Percentiles rank a stretch among this genome's conserved stretches.
Evolutionary conservation across 1,140 invertebrate genomes (phyloP).

Genomic region (Eulimnadia texana): DNA sequence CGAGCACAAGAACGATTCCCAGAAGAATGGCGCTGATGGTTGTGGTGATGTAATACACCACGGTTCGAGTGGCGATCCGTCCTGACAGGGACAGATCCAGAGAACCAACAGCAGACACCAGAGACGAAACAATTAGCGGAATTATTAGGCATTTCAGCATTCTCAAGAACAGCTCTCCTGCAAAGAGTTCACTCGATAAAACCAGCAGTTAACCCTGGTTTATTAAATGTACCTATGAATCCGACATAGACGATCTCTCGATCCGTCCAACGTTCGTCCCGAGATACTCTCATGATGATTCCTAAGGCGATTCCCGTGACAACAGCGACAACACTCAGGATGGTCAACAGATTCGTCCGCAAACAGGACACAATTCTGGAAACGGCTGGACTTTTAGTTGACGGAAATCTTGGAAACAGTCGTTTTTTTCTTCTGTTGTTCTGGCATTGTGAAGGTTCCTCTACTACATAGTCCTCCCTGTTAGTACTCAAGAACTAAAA

Average conservation of each 20-base stretch:
- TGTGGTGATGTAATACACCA: constrained; percentile 80
- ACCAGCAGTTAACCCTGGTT: not conserved
- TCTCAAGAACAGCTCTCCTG: constrained; percentile 66
- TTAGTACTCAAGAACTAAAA: too few species aligned
- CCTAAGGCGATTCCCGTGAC: constrained; percentile 58
- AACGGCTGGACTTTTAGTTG: not conserved
- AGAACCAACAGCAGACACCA: constrained; percentile 71
- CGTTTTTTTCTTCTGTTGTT: too few species aligned
- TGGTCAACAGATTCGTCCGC: constrained; percentile 56
- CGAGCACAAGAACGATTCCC: constrained; percentile 69
- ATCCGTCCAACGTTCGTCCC: constrained; percentile 26
- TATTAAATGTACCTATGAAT: constrained; percentile 42
- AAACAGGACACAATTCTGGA: not conserved
- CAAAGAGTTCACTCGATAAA: constrained; percentile 5
- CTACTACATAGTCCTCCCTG: too few species aligned
- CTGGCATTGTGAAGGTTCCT: too few species aligned
- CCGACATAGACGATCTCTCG: constrained; percentile 63
- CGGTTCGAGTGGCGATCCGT: constrained; percentile 55
- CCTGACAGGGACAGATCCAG: constrained; percentile 44
- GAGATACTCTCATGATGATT: constrained; percentile 43
- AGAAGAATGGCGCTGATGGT: constrained; percentile 75
- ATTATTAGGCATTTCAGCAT: constrained; percentile 83
- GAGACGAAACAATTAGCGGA: constrained; percentile 70
- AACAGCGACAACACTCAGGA: constrained; percentile 67
- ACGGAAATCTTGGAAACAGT: not conserved